These are phyloP conservation scores for Gulo gulo DNA, from an alignment of 2,113 vertebrate species.

Conservation along the genomic window DNA sequence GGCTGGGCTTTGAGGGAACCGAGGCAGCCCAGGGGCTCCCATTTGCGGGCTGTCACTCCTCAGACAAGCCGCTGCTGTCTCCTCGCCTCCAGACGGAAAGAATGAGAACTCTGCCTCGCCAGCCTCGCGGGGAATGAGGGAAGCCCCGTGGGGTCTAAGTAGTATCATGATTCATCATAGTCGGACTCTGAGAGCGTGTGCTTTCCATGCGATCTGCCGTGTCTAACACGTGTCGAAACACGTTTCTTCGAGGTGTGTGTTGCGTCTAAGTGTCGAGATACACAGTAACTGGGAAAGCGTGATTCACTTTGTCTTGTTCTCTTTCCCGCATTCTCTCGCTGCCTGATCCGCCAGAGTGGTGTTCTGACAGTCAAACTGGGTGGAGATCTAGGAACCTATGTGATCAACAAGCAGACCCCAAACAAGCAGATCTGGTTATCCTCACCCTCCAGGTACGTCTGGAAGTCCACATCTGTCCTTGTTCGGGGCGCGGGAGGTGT, in stretches of 20 bases:
- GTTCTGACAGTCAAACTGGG: slow-evolving; percentile 94
- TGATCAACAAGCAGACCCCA: slow-evolving; percentile 98
- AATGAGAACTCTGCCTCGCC: accelerated
- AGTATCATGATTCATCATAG: neutral
- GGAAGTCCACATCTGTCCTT: neutral
- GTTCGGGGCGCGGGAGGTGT: neutral
- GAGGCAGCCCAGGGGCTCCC: neutral
- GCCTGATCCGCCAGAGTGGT: slow-evolving; percentile 84
- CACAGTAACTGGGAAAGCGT: neutral
- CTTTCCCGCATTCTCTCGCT: neutral
- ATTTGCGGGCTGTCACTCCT: neutral
- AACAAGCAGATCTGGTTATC: slow-evolving; percentile 98
- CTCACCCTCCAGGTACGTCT: slow-evolving; percentile 92
- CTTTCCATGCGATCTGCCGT: neutral
- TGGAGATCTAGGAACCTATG: slow-evolving; percentile 91
- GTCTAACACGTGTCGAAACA: neutral
- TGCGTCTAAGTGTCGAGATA: neutral
- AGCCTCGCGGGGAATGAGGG: neutral
- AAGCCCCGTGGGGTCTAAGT: neutral
- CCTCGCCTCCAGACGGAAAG: neutral
- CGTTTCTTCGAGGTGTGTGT: neutral
- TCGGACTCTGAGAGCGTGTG: neutral
- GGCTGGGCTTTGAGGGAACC: neutral
- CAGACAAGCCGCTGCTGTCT: neutral
- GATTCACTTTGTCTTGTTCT: neutral